phyloP scores from a whole-genome alignment of 1,140 invertebrate genomes.

The Pararge aegeria region DNA sequence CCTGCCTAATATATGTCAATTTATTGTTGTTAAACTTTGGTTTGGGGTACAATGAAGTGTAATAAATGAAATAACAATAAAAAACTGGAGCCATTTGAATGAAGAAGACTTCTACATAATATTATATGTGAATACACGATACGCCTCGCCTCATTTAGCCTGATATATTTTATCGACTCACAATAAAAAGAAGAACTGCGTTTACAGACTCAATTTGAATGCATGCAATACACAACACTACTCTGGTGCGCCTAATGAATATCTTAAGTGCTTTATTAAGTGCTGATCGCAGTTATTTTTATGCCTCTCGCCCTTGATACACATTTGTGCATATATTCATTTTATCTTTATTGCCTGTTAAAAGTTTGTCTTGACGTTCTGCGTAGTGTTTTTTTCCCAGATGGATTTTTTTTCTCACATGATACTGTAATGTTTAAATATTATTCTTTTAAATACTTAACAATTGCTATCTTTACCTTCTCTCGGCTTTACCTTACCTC shows the following conservation, averaged over 20 bases:
- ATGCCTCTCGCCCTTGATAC: conserved; percentile 50
- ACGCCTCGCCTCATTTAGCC: too few species aligned
- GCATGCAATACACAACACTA: conserved; percentile 32
- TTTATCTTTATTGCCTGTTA: conserved; percentile 40
- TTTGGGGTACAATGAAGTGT: too few species aligned
- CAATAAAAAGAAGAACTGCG: background rate
- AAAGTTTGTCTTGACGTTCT: conserved; percentile 21
- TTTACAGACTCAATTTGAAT: background rate
- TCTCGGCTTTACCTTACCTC: too few species aligned
- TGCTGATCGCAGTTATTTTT: conserved; percentile 70
- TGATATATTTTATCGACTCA: background rate
- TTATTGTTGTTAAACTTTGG: too few species aligned
- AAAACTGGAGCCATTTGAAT: too few species aligned
- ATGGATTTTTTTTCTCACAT: conserved; percentile 9
- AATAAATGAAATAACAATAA: too few species aligned
- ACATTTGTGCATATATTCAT: conserved; percentile 36
- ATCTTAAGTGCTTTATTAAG: conserved; percentile 74
- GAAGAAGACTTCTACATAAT: too few species aligned
- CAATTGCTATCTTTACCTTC: too few species aligned
- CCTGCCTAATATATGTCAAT: too few species aligned
- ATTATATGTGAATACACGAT: too few species aligned
- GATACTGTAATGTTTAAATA: background rate
- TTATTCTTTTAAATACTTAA: background rate
- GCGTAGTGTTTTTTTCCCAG: conserved; percentile 7
- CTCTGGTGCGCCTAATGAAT: conserved; percentile 53